Evolutionary conservation across 2,797 vertebrate genomes (phyloP).

Genomic region (Microctenopoma stevenorrisi): DNA sequence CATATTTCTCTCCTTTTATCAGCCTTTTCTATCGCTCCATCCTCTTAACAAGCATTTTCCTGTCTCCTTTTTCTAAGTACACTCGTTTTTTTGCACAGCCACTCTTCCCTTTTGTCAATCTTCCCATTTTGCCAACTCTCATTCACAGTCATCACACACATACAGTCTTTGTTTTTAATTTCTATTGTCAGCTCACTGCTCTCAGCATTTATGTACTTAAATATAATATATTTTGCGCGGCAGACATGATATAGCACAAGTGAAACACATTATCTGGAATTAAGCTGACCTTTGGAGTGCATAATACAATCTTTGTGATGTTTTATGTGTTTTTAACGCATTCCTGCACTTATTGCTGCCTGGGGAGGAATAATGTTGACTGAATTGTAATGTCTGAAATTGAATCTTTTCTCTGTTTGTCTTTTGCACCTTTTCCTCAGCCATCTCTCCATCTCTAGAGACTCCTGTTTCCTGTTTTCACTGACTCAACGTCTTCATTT

Average conservation of each 20-base stretch:
- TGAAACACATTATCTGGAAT: conserved; percentile 43
- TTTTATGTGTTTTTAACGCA: conserved; percentile 69
- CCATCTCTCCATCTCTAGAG: conserved; percentile 49
- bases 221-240: conserved; percentile 37
- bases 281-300: conserved; percentile 56
- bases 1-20: conserved; percentile 70
- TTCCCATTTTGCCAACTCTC: conserved; percentile 54
- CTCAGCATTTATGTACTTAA: conserved; percentile 29
- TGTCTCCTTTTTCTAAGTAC: conserved; percentile 60
- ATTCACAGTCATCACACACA: conserved; percentile 43
- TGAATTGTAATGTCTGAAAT: conserved; percentile 72
- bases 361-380: conserved; percentile 69
- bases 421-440: conserved; percentile 53
- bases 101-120: conserved; percentile 49
- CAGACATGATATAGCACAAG: conserved; percentile 36
- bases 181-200: conserved; percentile 22
- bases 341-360: conserved; percentile 63
- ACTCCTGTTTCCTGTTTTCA: conserved; percentile 21
- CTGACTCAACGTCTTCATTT: background rate
- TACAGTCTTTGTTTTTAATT: conserved; percentile 29
- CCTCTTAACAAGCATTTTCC: conserved; percentile 72
- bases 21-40: conserved; percentile 62
- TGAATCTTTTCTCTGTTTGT: conserved; percentile 61
- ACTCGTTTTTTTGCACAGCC: conserved; percentile 37
- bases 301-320: conserved; percentile 56